Base-by-base conservation (phyloP, 2,797 vertebrate genomes). In the Mus caroli region DNA sequence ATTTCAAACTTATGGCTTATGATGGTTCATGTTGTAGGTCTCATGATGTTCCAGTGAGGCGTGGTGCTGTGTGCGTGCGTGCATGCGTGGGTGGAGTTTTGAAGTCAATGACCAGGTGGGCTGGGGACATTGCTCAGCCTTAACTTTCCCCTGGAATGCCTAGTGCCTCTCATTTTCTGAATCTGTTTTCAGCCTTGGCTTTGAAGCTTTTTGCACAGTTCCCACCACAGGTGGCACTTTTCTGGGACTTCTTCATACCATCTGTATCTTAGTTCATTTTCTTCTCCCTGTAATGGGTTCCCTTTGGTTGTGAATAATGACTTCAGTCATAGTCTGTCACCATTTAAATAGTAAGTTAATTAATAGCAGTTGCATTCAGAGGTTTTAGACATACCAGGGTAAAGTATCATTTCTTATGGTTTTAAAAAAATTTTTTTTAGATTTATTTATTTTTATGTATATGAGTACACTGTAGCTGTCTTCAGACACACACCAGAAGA, bases 11-110 rank as follows among this genome's bases (percentile, higher is more conserved):
- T 40, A 8, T 0, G 19, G 28, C 80, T 10, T 50, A 60, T 19
- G 50, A 50, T 50, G 90, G 73, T 90, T 90, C 88, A 96, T 73
- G 43, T 62, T 50, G 46, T 40, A 9, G 54, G 17, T 75, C 90
- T 34, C n/a, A 7, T 43, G 71, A 22, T 52, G 52, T 79, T 84
- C 43, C 67, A 9, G 10, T 34, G 62, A 85, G 60, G 28, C 43
- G 43, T 31, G 43, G 26, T 31, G 1, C 46, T 4, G 14, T 11
- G 1, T 73, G 9, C 37, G 10, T 54, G 9, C 37, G 10, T 54
- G 9, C 37, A 7, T 54, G 24, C 43, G 76, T 43, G 77, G 52
- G 75, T 75, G 76, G 54, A 78, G 52, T 52, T 6, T 40, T 82
- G 60, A 46, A 22, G 69, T 67, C 75, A 40, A 28, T 11, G 77